phyloP scores from a whole-genome alignment of 2,113 vertebrate species.

The Alectura lathami region DNA sequence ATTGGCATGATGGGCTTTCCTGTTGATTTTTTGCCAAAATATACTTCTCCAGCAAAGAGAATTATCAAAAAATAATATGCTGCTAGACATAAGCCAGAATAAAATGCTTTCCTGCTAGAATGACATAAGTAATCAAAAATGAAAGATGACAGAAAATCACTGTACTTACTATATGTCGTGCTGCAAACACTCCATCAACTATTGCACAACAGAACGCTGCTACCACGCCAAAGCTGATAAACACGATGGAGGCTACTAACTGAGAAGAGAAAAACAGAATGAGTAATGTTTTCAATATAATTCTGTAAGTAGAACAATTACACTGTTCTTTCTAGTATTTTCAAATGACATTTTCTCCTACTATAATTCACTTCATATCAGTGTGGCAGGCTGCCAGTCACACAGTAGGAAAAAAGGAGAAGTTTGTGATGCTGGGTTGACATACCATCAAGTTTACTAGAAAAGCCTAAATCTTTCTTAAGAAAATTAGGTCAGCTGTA shows the following conservation, averaged over 20 bases:
- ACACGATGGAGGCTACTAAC: constrained; percentile 91
- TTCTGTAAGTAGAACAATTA: not conserved
- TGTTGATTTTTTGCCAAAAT: not conserved
- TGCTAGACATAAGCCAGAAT: not conserved
- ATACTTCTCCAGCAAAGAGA: not conserved
- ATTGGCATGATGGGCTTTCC: not conserved
- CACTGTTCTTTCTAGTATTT: not conserved
- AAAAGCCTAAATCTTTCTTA: not conserved
- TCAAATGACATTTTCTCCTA: not conserved
- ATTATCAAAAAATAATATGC: not conserved
- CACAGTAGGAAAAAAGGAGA: not conserved
- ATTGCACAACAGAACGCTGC: constrained; percentile 91
- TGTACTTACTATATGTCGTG: constrained; percentile 89
- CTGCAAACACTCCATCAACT: constrained; percentile 90
- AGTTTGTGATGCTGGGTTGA: not conserved
- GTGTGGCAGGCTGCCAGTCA: not conserved
- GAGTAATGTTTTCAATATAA: not conserved
- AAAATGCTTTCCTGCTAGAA: not conserved
- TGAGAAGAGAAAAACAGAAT: constrained; percentile 61
- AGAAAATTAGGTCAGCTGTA: not conserved
- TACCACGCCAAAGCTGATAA: constrained; percentile 91
- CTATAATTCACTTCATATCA: not conserved
- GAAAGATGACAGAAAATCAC: not conserved
- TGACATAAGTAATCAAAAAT: not conserved
- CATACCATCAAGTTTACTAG: not conserved